Evolutionary conservation across 35 echinoderm and acorn worm species (phyloP), one percentile per base, ranked within the genome.

Genomic region (Patiria miniata): DNA sequence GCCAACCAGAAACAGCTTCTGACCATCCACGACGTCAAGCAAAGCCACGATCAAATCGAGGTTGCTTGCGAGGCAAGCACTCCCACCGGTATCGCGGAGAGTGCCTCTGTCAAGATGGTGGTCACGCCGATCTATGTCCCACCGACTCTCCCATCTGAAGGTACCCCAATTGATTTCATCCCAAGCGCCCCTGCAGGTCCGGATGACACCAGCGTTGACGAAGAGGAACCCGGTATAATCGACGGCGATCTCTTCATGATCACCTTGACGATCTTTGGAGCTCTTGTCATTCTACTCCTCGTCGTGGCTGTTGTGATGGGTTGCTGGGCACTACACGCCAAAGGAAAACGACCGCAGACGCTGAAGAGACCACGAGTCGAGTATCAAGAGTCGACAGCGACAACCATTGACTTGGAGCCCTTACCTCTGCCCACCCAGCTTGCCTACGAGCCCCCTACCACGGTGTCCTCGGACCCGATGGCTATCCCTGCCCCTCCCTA

Each of bases 301-400:
- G 47, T 91, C 52, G 77, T 91, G 19, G 83, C 89, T 1, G 52
- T 90, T 5, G 87, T 95, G 56, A 84, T 95, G 79, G 90, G 86
- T 6, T 91, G 93, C 68, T 95, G 93, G 93, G 93, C 85, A 33
- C 91, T 91, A 36, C 61, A 82, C 17, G 81, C 86, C 51, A 82
- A 81, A 52, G 87, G 91, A 52, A 89, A 85, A 15, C 85, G 89
- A 57, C 78, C 37, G 8, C 51, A 58, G 36, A 53, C 82, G 38
- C 34, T 34, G 33, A 84, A 15, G 36, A 38, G 53, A 61, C 82
- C 82, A 58, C 53, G 82, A 38, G 38, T 84, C 5, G 52, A 84
- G 57, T 84, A 84, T 23, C 53, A 53, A 15, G 82, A 84, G 38
- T 59, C 80, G 36, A 58, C 57, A 1, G 30, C 51, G 2, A 84